A percentile compares a stretch with the other conserved stretches of the same genome.
Evolutionary conservation across 2,888 invertebrate species (phyloP).

Genomic region (Gari tellinella): DNA sequence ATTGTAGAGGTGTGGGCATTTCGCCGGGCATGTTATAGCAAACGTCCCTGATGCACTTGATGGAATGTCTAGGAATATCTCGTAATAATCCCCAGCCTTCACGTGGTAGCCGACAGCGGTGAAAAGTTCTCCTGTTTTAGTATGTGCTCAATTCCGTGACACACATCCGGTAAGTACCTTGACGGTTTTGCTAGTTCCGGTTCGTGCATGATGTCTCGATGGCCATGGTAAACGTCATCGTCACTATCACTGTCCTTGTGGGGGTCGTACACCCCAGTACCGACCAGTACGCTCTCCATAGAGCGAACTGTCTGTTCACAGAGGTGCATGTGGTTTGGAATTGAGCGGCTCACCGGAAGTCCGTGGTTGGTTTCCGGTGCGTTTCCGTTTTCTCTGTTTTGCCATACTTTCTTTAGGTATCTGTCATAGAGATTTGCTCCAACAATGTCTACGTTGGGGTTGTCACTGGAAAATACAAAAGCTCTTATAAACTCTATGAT

Average conservation of each 20-base stretch:
- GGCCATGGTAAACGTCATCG: constrained; percentile 78
- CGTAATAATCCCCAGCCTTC: no score
- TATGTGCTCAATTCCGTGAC: constrained; percentile 79
- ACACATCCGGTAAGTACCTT: constrained; percentile 76
- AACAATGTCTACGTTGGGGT: constrained; percentile 83
- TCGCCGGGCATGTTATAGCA: no score
- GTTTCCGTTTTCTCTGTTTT: constrained; percentile 53
- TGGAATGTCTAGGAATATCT: no score
- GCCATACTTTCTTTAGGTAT: constrained; percentile 63
- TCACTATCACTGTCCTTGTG: constrained; percentile 45
- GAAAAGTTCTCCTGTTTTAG: constrained; percentile 74
- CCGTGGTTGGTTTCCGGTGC: constrained; percentile 43
- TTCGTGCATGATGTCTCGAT: constrained; percentile 81
- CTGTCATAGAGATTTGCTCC: constrained; percentile 83
- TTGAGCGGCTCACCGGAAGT: constrained; percentile 76
- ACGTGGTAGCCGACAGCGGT: background rate
- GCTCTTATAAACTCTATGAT: no score
- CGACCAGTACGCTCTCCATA: constrained; percentile 80
- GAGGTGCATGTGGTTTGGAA: constrained; percentile 76
- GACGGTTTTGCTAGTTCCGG: constrained; percentile 79
- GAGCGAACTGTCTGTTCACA: constrained; percentile 78
- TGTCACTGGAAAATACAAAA: constrained; percentile 77
- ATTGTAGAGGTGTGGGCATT: no score
- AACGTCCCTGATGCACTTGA: no score
- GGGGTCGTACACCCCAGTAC: constrained; percentile 82